These are phyloP conservation scores for Melieria picta DNA, from an alignment of 2,888 invertebrate genomes.

Conservation along the genomic window DNA sequence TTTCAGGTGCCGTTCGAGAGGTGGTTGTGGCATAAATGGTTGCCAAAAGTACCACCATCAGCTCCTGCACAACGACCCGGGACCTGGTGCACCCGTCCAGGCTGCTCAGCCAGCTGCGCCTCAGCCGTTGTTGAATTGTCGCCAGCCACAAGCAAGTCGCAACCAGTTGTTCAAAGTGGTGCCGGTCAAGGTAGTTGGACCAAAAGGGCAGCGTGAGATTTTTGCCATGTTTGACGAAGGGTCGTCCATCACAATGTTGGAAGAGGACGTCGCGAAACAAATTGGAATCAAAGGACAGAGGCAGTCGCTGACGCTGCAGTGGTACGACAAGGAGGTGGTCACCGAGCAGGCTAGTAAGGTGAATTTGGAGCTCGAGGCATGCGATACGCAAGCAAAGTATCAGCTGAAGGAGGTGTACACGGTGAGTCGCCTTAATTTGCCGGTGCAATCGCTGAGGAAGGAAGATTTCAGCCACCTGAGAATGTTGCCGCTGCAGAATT, in stretches of 20 bases:
- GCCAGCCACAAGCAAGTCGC: not conserved
- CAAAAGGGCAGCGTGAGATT: not conserved
- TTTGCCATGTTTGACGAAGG: conserved; percentile 39
- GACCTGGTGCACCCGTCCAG: too few species aligned
- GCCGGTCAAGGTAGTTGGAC: conserved; percentile 17
- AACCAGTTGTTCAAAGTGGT: conserved; percentile 11
- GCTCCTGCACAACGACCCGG: not conserved
- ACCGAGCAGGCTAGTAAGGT: conserved; percentile 17
- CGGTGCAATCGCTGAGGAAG: not conserved
- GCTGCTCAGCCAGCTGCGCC: too few species aligned
- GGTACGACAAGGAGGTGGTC: conserved; percentile 36
- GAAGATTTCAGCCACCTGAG: conserved; percentile 4
- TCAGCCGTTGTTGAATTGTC: conserved; percentile 6
- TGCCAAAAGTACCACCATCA: conserved; percentile 16
- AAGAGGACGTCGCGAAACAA: conserved; percentile 28
- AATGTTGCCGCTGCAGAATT: conserved; percentile 9
- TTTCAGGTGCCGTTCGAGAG: conserved; percentile 4
- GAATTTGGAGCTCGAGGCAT: too few species aligned
- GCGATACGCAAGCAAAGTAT: too few species aligned
- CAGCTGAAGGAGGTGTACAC: not conserved
- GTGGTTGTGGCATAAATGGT: conserved; percentile 11
- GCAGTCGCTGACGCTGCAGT: conserved; percentile 37
- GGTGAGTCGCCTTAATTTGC: conserved; percentile 3
- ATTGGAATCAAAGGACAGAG: conserved; percentile 37
- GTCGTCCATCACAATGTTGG: conserved; percentile 38